Percentiles rank a stretch among this genome's conserved stretches.
Evolutionary conservation across 2,113 vertebrate species (phyloP).

Genomic region (Cyanoliseus patagonus): DNA sequence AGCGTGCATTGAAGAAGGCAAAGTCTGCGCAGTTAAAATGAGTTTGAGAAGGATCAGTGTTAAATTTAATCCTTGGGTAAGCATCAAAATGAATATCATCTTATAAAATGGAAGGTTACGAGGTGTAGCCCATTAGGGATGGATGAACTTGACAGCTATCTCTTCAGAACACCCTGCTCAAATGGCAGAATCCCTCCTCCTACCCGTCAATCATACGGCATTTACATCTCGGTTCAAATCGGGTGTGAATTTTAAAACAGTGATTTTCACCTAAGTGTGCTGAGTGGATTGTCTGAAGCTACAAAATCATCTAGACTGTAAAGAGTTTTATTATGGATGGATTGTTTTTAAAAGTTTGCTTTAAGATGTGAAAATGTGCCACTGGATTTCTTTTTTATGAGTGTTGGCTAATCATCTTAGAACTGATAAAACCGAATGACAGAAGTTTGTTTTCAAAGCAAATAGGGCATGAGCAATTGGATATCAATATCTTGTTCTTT

Average conservation of each 20-base stretch:
- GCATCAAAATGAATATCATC: background rate
- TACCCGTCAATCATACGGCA: background rate
- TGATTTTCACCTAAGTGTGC: background rate
- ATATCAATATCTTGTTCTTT: background rate
- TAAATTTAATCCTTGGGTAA: background rate
- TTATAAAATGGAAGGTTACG: background rate
- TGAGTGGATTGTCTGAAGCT: background rate
- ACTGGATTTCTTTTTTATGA: background rate
- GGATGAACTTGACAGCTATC: background rate
- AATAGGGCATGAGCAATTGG: background rate
- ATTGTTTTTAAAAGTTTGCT: background rate
- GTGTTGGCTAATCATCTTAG: background rate
- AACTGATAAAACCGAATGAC: background rate
- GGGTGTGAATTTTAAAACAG: background rate
- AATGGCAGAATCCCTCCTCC: background rate
- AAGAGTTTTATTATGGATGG: background rate
- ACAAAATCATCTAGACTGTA: background rate
- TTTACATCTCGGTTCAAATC: background rate
- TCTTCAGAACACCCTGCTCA: background rate
- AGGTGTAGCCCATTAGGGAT: background rate
- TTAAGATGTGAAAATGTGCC: background rate
- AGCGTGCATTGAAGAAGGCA: background rate
- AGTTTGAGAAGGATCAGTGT: background rate
- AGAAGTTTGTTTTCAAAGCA: background rate
- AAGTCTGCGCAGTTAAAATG: background rate